A percentile compares a stretch with the other conserved stretches of the same genome.
Evolutionary conservation across 2,113 vertebrate species (phyloP).

Genomic region (Paraplagusia blochii): DNA sequence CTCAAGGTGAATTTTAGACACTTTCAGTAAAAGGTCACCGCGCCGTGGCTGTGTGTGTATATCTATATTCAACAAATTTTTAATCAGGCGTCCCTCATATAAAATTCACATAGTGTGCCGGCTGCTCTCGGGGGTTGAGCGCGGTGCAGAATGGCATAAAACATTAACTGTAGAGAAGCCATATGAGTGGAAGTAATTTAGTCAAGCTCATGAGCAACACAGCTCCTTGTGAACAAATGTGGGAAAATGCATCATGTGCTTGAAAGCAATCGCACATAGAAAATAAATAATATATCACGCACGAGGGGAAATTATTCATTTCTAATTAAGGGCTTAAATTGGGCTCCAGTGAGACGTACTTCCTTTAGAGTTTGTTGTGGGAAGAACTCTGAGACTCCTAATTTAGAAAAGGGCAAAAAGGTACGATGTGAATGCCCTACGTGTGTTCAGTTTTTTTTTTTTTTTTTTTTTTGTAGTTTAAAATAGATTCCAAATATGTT

Average conservation of each 20-base stretch:
- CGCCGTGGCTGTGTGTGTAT: slow-evolving; percentile 47
- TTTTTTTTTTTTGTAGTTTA: no score
- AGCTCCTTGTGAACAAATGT: not conserved
- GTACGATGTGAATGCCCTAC: no score
- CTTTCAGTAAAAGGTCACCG: slow-evolving; percentile 58
- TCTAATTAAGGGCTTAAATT: not conserved
- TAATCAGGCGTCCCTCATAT: slow-evolving; percentile 63
- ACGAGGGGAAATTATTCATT: not conserved
- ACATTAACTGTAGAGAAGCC: slow-evolving; percentile 50
- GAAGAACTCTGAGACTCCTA: not conserved
- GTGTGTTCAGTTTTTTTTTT: no score
- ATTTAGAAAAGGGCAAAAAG: no score
- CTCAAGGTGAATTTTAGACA: slow-evolving; percentile 59
- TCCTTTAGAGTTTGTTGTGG: slow-evolving; percentile 1
- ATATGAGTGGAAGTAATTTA: slow-evolving; percentile 44
- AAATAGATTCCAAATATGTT: no score
- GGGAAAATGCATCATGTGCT: slow-evolving; percentile 9
- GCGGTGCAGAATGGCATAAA: slow-evolving; percentile 54
- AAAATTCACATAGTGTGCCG: slow-evolving; percentile 50
- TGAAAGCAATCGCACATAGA: not conserved
- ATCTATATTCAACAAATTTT: slow-evolving; percentile 56
- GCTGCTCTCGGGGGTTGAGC: slow-evolving; percentile 42
- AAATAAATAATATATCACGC: not conserved
- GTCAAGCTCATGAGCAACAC: slow-evolving; percentile 10
- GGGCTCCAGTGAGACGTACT: not conserved